Evolutionary conservation across 2,888 invertebrate species (phyloP).

Genomic region (Dendrolimus pini): DNA sequence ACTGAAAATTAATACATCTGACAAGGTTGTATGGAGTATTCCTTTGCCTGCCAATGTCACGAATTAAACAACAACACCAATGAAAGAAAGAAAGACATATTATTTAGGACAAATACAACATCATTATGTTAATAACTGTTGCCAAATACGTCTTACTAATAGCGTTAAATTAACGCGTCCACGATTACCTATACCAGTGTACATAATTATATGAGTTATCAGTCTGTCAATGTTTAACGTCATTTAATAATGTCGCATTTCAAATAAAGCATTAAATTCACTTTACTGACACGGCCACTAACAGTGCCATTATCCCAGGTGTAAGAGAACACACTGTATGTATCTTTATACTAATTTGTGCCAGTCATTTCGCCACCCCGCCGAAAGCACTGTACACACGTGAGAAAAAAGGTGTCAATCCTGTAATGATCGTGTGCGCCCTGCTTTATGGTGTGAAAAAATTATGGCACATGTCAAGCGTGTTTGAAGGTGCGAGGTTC

Average conservation of each 20-base stretch:
- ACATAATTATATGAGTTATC: not conserved
- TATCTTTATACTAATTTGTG: constrained; percentile 4
- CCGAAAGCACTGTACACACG: constrained; percentile 7
- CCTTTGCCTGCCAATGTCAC: too few relatives aligned
- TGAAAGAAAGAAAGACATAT: too few relatives aligned
- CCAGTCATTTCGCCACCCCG: constrained; percentile 17
- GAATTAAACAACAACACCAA: too few relatives aligned
- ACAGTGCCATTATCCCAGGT: too few relatives aligned
- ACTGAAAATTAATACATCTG: too few relatives aligned
- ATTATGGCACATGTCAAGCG: not conserved
- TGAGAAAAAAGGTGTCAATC: constrained; percentile 34
- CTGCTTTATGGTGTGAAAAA: constrained; percentile 12
- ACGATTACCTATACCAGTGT: not conserved
- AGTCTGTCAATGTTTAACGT: too few relatives aligned
- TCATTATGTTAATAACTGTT: too few relatives aligned
- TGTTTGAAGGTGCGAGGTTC: constrained; percentile 3
- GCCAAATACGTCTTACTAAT: too few relatives aligned
- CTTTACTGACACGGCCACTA: constrained; percentile 2
- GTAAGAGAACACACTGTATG: not conserved
- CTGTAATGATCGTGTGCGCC: constrained; percentile 22
- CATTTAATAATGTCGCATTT: too few relatives aligned
- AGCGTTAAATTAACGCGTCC: too few relatives aligned
- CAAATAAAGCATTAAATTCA: not conserved
- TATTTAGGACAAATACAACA: too few relatives aligned
- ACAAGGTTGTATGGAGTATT: too few relatives aligned